phyloP scores from a whole-genome alignment of 2,113 vertebrate genomes.

The Perognathus longimembris region DNA sequence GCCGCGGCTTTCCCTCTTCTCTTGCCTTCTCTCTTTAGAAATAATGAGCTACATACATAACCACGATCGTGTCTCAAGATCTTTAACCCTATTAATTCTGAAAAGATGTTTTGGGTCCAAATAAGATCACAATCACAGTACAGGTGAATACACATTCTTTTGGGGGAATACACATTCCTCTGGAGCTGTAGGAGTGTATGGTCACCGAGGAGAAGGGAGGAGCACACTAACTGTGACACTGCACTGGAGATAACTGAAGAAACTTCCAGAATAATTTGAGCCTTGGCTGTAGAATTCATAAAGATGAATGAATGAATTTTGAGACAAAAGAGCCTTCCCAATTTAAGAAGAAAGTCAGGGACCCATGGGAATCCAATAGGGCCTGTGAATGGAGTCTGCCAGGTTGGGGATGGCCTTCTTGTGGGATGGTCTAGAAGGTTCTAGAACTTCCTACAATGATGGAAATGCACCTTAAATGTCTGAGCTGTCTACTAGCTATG shows the following conservation, averaged over 20 bases:
- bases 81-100: background rate
- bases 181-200: too few species aligned
- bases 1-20: too few species aligned
- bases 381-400: background rate
- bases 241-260: background rate
- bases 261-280: background rate
- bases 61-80: background rate
- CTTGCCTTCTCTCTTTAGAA: too few species aligned
- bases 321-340: background rate
- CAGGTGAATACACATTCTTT: background rate
- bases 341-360: background rate
- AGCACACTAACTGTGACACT: background rate
- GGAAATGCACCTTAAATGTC: background rate
- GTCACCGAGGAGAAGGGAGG: background rate
- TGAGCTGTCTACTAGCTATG: background rate
- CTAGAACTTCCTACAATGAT: background rate
- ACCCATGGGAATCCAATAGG: background rate
- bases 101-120: background rate
- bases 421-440: too few species aligned
- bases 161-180: background rate
- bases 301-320: background rate
- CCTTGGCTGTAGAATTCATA: background rate
- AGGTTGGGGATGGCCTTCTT: background rate
- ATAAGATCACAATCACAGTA: background rate
- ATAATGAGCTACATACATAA: too few species aligned